Conservation (phyloP, 2,888 invertebrate genomes). For the Crepidodera aurea region DNA sequence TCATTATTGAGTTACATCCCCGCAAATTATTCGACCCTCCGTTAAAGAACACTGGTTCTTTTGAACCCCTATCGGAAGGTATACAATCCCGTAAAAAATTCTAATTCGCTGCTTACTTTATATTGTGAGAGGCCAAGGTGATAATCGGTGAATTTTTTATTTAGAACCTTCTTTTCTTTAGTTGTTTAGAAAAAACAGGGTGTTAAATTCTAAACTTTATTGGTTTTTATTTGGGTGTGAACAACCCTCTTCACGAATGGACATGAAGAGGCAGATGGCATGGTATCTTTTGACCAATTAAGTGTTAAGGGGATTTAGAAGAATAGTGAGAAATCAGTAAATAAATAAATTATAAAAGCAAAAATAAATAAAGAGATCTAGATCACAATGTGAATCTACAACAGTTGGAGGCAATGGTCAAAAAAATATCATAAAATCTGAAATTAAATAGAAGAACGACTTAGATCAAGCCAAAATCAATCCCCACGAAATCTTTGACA, state of each 20-base stretch:
- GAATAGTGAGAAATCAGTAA: no score
- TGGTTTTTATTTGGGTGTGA: conserved; percentile 27
- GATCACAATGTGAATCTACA: no score
- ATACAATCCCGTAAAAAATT: background rate
- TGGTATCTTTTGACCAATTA: background rate
- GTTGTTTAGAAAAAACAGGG: conserved; percentile 56
- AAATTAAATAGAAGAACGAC: no score
- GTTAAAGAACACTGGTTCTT: conserved; percentile 11
- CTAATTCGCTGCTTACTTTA: conserved; percentile 1
- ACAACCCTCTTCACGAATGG: conserved; percentile 28
- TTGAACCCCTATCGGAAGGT: conserved; percentile 39
- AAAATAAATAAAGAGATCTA: no score
- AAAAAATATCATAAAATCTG: no score
- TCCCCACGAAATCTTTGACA: no score
- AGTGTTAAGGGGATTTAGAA: no score
- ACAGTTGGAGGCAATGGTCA: no score
- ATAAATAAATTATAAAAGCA: no score
- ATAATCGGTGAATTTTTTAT: conserved; percentile 25
- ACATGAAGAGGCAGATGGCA: conserved; percentile 18
- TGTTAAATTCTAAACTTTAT: conserved; percentile 52
- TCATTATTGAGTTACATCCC: conserved; percentile 55
- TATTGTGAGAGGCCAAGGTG: conserved; percentile 6
- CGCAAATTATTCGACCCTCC: conserved; percentile 36
- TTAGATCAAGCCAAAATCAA: no score
- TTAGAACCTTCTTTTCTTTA: conserved; percentile 22